These are phyloP conservation scores for Anseranas semipalmata DNA, from an alignment of 2,113 vertebrate species.

Conservation along the genomic window DNA sequence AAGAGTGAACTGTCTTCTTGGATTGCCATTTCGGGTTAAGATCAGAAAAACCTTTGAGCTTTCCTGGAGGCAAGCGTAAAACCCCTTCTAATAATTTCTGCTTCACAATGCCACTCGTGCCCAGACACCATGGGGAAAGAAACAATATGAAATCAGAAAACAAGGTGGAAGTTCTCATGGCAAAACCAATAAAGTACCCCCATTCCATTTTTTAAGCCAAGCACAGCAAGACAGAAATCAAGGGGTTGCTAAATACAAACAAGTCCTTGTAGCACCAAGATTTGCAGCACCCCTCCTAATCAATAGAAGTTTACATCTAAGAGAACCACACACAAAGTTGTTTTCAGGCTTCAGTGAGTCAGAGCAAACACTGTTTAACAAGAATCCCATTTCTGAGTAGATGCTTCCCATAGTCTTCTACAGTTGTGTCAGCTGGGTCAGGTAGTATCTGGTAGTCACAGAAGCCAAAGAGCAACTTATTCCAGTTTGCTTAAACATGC, in stretches of 20 bases:
- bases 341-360: not conserved
- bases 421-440: not conserved
- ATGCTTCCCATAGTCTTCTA: not conserved
- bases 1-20: not conserved
- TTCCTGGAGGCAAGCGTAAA: not conserved
- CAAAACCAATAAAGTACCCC: not conserved
- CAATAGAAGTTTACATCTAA: fast-evolving
- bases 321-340: not conserved
- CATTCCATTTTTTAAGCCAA: not conserved
- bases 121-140: not conserved
- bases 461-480: not conserved
- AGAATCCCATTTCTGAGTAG: not conserved
- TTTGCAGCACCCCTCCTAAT: too few species aligned
- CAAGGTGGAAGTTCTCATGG: not conserved
- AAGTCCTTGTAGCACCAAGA: not conserved
- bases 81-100: not conserved
- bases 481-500: not conserved
- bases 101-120: not conserved
- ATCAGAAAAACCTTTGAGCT: not conserved
- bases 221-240: not conserved
- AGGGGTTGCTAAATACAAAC: not conserved
- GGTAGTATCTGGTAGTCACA: not conserved
- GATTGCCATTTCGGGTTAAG: not conserved
- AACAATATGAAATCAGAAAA: not conserved
- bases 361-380: not conserved